These are phyloP conservation scores for Manis pentadactyla DNA, from an alignment of 2,797 vertebrate genomes.

Conservation along the genomic window DNA sequence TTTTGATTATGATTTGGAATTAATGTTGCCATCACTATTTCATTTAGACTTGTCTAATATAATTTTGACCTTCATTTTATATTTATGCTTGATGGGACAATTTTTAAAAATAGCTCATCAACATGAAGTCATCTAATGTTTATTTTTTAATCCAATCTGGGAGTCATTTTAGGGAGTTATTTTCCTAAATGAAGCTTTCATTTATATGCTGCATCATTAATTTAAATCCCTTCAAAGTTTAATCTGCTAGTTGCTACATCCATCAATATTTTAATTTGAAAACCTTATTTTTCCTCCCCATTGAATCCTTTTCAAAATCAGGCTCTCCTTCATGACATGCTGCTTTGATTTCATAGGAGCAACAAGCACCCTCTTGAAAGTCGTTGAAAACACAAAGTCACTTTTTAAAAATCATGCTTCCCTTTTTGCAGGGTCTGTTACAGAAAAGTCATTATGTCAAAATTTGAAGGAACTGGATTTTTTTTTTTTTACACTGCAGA, in stretches of 20 bases:
- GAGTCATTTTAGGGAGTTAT: slow-evolving; percentile 40
- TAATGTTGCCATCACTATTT: neutral
- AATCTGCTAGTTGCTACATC: slow-evolving; percentile 50
- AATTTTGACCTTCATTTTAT: slow-evolving; percentile 49
- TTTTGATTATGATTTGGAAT: neutral
- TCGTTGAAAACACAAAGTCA: slow-evolving; percentile 35
- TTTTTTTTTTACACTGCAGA: neutral
- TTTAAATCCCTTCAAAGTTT: slow-evolving; percentile 54
- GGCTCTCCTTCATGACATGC: neutral
- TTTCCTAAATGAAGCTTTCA: slow-evolving; percentile 63
- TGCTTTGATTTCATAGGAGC: neutral
- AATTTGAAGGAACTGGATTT: slow-evolving; percentile 10
- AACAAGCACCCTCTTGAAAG: neutral
- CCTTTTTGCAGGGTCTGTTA: neutral
- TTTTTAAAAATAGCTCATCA: neutral
- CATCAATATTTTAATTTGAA: slow-evolving; percentile 61
- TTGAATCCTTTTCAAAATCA: slow-evolving; percentile 45
- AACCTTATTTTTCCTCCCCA: slow-evolving; percentile 38
- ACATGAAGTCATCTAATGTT: slow-evolving; percentile 51
- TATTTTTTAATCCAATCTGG: slow-evolving; percentile 63
- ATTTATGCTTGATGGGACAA: slow-evolving; percentile 1
- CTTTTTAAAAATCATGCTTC: slow-evolving; percentile 34
- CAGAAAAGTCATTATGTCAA: neutral
- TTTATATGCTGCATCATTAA: slow-evolving; percentile 60
- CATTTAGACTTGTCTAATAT: neutral